Evolutionary conservation across 2,797 vertebrate species (phyloP), one percentile per base, ranked within the genome.

Genomic region (Leptoclinus maculatus): DNA sequence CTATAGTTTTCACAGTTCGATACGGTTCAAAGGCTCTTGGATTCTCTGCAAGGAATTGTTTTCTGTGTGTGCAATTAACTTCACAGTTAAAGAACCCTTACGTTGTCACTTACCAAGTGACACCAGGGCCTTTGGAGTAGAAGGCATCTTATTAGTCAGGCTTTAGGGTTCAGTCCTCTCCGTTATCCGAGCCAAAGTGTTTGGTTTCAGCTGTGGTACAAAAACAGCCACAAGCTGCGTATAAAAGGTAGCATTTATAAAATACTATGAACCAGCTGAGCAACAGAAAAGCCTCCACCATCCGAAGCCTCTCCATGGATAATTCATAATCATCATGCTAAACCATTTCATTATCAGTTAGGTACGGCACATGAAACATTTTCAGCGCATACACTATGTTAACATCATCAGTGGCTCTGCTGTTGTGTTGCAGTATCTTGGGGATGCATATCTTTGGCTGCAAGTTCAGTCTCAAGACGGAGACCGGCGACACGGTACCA

Each of bases 371-470:
- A 38, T 38, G 9, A 27, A 54, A 2, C 2, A 21, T 36, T 64
- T 49, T 21, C 4, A 14, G 5, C 39, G n/a, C 71, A 6, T 49
- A 3, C 3, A 1, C 23, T 41, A 3, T 66, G 7, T 23, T 60
- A 3, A 43, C 11, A 3, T 38, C 8, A 39, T 49, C 27, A 39
- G 36, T 39, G 17, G 21, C 53, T 70, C 14, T 86, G 51, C 12
- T 73, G 66, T 57, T 86, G 12, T 83, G 58, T 90, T 87, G 57
- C 91, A 99, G 98, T 91, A 99, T 99, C 80, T 95, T 99, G 27
- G 98, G 98, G 84, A 99, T 99, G 98, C 98, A 99, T 89, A 98
- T 99, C 84, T 99, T 99, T 53, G 98, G 98, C 80, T 99, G 98
- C 87, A 99, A 99, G 85, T 99, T 99, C 94, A 99, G 97, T 86